Conservation (phyloP, 2,113 vertebrate genomes). For the Tachuris rubrigastra region DNA sequence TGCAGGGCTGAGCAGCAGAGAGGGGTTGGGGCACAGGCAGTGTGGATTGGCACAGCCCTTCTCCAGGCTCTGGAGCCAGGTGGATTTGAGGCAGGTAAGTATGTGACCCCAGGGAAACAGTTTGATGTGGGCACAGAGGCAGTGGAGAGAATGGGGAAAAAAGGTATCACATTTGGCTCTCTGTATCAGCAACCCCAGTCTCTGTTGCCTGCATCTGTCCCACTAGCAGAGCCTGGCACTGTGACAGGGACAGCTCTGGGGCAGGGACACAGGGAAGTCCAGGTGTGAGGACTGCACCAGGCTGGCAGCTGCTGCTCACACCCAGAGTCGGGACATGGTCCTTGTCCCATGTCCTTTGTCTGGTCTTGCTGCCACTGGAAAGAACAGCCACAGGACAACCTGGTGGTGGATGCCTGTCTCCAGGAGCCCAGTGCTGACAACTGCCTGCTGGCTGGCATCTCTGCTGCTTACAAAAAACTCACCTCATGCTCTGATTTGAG, state of each 20-base stretch:
- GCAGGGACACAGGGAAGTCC: background rate
- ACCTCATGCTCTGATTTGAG: background rate
- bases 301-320: background rate
- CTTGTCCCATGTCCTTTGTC: background rate
- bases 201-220: background rate
- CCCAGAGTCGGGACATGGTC: rapidly evolving
- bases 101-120: background rate
- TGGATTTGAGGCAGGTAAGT: background rate
- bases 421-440: rapidly evolving
- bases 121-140: background rate
- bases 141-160: background rate
- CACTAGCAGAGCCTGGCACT: background rate
- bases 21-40: background rate
- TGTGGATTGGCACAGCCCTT: background rate
- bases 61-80: background rate
- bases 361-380: background rate
- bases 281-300: background rate
- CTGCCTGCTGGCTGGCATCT: background rate
- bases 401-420: too few relatives aligned
- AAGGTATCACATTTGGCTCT: background rate
- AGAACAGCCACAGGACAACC: background rate
- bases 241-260: background rate
- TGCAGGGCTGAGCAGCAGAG: background rate
- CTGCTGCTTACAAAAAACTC: background rate
- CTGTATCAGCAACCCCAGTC: background rate